phyloP scores from a whole-genome alignment of 2,797 vertebrate species.

The Enteromius unitaeniatus region DNA sequence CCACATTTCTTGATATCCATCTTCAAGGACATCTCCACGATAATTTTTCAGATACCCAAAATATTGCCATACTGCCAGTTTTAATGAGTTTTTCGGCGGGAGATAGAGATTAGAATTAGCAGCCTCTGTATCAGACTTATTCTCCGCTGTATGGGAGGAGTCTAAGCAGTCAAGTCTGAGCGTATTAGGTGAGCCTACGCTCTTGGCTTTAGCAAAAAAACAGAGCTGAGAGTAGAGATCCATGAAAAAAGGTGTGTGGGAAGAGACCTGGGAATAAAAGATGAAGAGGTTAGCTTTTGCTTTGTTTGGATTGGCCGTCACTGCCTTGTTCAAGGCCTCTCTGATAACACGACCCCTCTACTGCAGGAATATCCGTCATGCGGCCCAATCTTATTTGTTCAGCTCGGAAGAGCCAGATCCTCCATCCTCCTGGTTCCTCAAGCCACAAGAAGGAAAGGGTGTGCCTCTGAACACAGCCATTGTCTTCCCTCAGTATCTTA shows the following conservation, averaged over 20 bases:
- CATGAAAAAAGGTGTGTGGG: slow-evolving; percentile 13
- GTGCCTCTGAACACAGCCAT: slow-evolving; percentile 42
- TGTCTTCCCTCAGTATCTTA: slow-evolving; percentile 50
- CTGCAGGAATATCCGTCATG: slow-evolving; percentile 35
- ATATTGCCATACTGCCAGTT: too few species aligned
- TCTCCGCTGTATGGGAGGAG: too few species aligned
- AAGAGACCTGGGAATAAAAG: slow-evolving; percentile 8
- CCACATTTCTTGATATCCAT: too few species aligned
- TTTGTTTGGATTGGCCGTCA: slow-evolving; percentile 46
- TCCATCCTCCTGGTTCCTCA: slow-evolving; percentile 52
- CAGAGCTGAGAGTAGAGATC: slow-evolving; percentile 12
- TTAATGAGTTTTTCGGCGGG: too few species aligned
- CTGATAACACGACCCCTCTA: slow-evolving; percentile 50
- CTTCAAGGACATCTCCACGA: too few species aligned
- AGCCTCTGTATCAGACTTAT: too few species aligned
- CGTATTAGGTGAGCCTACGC: slow-evolving; percentile 29
- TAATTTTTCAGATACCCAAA: too few species aligned
- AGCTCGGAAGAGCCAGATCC: slow-evolving; percentile 53
- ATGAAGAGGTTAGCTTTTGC: not conserved
- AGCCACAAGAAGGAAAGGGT: slow-evolving; percentile 57
- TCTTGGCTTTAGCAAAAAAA: slow-evolving; percentile 43
- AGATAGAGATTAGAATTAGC: too few species aligned
- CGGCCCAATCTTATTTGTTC: slow-evolving; percentile 65
- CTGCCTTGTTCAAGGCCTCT: slow-evolving; percentile 35
- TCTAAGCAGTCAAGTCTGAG: too few species aligned